Evolutionary conservation across 2,888 invertebrate species (phyloP).

Genomic region (Pogonocherus hispidulus): DNA sequence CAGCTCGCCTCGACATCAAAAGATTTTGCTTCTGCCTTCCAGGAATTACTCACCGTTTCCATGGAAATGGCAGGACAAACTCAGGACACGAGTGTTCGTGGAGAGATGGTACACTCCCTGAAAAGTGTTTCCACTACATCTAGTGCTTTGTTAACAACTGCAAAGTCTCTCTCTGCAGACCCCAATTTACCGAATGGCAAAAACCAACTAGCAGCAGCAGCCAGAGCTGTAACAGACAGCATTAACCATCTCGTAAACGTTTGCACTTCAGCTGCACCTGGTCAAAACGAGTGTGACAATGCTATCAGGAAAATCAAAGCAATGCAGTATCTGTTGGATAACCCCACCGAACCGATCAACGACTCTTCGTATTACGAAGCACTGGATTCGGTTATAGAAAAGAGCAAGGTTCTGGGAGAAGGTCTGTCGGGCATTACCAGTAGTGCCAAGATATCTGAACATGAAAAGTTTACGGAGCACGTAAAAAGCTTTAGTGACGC

Average conservation of each 20-base stretch:
- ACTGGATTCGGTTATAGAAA: conserved; percentile 90
- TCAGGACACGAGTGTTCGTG: conserved; percentile 76
- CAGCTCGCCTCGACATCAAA: conserved; percentile 82
- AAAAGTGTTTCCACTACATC: conserved; percentile 91
- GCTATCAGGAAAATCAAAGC: conserved; percentile 93
- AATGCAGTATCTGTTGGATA: conserved; percentile 84
- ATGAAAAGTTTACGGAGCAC: conserved; percentile 86
- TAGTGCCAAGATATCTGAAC: conserved; percentile 89
- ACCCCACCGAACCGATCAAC: conserved; percentile 89
- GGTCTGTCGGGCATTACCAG: conserved; percentile 97
- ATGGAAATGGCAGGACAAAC: conserved; percentile 91
- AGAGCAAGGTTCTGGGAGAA: conserved; percentile 85
- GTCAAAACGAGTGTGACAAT: conserved; percentile 97
- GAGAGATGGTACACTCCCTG: conserved; percentile 88
- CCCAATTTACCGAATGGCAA: conserved; percentile 91
- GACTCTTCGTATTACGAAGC: conserved; percentile 95
- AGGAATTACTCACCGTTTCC: conserved; percentile 82
- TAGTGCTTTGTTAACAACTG: conserved; percentile 86
- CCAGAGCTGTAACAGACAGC: conserved; percentile 91
- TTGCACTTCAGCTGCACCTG: conserved; percentile 89
- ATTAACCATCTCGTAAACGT: conserved; percentile 92
- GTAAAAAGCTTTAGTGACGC: conserved; percentile 88
- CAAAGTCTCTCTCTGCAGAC: conserved; percentile 92
- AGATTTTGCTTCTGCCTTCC: conserved; percentile 84
- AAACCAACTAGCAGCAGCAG: conserved; percentile 90